Percentiles rank a stretch among this genome's conserved stretches.
These are phyloP conservation scores for Sesia apiformis DNA, from an alignment of 2,888 invertebrate genomes.

Conservation along the genomic window DNA sequence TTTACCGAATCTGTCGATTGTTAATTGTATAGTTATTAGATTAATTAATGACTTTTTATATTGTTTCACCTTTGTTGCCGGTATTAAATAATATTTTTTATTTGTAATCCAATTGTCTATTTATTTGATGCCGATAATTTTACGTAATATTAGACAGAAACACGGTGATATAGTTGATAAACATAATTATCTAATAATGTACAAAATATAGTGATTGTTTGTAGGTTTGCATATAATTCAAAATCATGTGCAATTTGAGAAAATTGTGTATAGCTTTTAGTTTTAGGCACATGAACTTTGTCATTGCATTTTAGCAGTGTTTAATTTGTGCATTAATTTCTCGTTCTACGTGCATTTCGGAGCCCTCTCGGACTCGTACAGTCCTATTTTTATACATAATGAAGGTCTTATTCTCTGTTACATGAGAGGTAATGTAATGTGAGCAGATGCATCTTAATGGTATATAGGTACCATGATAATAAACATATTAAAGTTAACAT, in stretches of 20 bases:
- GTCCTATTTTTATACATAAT: conserved; percentile 75
- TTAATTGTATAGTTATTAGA: conserved; percentile 57
- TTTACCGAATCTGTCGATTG: conserved; percentile 54
- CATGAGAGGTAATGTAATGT: conserved; percentile 61
- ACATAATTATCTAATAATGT: conserved; percentile 30
- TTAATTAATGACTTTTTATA: conserved; percentile 47
- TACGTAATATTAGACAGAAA: conserved; percentile 39
- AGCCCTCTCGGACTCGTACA: conserved; percentile 59
- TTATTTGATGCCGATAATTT: conserved; percentile 41
- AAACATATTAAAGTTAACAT: conserved; percentile 62
- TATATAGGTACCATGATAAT: conserved; percentile 47
- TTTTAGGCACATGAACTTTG: conserved; percentile 45
- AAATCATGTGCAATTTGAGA: conserved; percentile 68
- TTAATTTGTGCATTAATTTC: conserved; percentile 64
- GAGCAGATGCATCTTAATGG: conserved; percentile 60
- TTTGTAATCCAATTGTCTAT: conserved; percentile 28
- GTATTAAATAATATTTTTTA: conserved; percentile 37
- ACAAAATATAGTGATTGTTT: conserved; percentile 61
- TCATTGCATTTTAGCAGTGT: conserved; percentile 71
- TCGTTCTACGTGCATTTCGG: conserved; percentile 67
- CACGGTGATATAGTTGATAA: conserved; percentile 62
- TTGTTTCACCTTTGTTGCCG: conserved; percentile 56
- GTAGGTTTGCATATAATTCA: conserved; percentile 58
- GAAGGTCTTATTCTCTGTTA: conserved; percentile 69
- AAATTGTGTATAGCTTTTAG: conserved; percentile 47